phyloP scores from a whole-genome alignment of 2,888 invertebrate species.

The Laothoe populi region DNA sequence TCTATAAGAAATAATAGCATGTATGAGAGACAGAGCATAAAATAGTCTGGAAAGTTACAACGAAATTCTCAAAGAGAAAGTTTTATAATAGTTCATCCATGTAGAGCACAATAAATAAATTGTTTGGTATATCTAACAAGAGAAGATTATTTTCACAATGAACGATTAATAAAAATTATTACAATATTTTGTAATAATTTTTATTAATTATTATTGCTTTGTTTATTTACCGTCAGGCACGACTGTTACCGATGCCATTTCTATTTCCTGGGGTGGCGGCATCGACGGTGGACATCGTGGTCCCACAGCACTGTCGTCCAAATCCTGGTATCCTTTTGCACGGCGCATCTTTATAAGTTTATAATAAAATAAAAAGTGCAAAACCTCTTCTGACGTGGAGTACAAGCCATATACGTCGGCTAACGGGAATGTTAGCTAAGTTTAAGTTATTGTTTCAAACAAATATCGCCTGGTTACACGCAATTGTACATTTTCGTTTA shows the following conservation, averaged over 20 bases:
- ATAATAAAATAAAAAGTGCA: constrained; percentile 37
- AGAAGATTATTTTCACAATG: too few relatives aligned
- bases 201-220: neutral
- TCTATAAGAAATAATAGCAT: neutral
- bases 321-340: constrained; percentile 86
- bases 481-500: neutral
- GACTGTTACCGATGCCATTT: constrained; percentile 92
- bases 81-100: neutral
- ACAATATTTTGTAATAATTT: too few relatives aligned
- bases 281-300: constrained; percentile 68
- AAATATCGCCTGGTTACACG: neutral
- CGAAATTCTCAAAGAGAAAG: neutral
- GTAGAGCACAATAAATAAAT: too few relatives aligned
- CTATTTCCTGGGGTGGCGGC: constrained; percentile 87
- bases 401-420: constrained; percentile 36
- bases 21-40: neutral
- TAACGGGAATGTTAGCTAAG: constrained; percentile 65
- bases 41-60: neutral
- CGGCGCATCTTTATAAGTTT: constrained; percentile 71
- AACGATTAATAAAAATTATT: too few relatives aligned
- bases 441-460: constrained; percentile 29
- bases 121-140: too few relatives aligned
- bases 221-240: constrained; percentile 89
- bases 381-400: constrained; percentile 66
- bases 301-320: constrained; percentile 78